Conservation (phyloP, 2,113 vertebrate genomes). For the Chinchilla lanigera region DNA sequence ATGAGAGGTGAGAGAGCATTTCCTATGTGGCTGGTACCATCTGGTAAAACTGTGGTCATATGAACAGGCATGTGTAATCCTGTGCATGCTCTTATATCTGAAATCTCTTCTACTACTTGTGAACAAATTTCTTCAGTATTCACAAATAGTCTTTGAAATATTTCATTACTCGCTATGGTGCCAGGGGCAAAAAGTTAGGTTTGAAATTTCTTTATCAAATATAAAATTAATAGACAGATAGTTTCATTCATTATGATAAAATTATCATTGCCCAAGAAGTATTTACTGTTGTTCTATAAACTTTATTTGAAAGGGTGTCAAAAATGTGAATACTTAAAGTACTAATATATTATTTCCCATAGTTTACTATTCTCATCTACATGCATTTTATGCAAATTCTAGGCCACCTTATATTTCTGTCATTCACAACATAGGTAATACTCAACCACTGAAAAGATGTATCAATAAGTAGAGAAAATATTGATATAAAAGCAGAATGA, state of each 20-base stretch:
- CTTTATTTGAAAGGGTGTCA: not conserved
- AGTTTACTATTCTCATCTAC: not conserved
- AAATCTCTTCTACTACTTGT: not conserved
- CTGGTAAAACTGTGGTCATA: not conserved
- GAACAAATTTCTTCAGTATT: not conserved
- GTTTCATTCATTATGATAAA: not conserved
- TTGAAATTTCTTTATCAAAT: slow-evolving; percentile 19
- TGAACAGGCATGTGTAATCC: not conserved
- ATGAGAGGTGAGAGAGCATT: not conserved
- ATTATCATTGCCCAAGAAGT: not conserved
- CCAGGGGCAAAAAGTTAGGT: not conserved
- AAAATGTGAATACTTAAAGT: not conserved
- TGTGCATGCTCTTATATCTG: not conserved
- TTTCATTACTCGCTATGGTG: not conserved
- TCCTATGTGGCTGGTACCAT: not conserved
- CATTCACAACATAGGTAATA: not conserved
- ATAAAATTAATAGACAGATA: not conserved
- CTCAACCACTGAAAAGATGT: not conserved
- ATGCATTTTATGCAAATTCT: not conserved
- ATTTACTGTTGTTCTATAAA: not conserved
- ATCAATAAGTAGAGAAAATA: not conserved
- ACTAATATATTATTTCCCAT: not conserved
- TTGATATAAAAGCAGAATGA: not conserved
- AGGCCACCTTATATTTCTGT: not conserved
- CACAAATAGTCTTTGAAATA: not conserved